These are phyloP conservation scores for Sipha flava DNA, from an alignment of 1,140 invertebrate genomes.

Conservation along the genomic window DNA sequence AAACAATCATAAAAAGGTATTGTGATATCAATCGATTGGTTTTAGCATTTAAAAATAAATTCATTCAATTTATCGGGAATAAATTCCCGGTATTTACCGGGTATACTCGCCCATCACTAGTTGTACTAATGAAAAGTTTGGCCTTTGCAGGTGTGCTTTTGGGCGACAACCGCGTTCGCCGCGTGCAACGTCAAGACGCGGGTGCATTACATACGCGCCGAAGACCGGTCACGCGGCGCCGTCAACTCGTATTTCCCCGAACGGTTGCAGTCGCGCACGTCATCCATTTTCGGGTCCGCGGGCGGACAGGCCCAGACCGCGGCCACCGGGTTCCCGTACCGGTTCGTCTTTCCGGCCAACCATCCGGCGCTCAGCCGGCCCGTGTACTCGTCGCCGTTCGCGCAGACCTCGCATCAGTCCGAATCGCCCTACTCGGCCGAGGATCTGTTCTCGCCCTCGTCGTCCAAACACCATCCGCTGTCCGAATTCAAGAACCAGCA, in stretches of 20 bases:
- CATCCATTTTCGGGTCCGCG: neutral
- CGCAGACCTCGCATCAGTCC: neutral
- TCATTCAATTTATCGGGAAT: no score
- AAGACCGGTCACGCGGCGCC: neutral
- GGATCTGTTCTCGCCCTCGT: neutral
- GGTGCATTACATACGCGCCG: neutral
- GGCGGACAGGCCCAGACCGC: neutral
- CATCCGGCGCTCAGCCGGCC: neutral
- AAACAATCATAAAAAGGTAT: no score
- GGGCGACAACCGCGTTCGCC: neutral
- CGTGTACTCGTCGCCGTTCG: neutral
- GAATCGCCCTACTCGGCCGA: neutral
- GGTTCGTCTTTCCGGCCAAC: constrained; percentile 17
- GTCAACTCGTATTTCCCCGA: neutral
- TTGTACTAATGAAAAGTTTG: neutral
- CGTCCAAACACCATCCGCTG: neutral
- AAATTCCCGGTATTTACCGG: no score
- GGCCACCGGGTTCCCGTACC: neutral
- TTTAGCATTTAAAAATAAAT: no score
- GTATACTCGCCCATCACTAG: no score
- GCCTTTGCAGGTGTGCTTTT: neutral
- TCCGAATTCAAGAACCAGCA: neutral
- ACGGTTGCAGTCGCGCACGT: neutral
- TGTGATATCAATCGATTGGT: no score
- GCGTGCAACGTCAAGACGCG: neutral